Evolutionary conservation across 2,113 vertebrate genomes (phyloP), one percentile per base, ranked within the genome.

Genomic region (Taxidea taxus): DNA sequence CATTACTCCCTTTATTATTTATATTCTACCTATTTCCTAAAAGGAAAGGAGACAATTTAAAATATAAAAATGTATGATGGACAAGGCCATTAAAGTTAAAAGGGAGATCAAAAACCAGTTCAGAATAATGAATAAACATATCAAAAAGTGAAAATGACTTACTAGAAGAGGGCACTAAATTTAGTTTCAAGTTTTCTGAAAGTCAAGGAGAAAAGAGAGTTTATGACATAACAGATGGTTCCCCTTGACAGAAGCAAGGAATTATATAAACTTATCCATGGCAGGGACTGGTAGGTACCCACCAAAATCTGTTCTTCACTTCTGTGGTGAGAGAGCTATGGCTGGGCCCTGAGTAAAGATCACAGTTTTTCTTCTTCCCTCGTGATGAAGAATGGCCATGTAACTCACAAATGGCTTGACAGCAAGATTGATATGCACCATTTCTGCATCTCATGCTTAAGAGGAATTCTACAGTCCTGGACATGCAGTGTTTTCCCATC

Each of bases 101-200:
- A 78, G 7, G 44, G 39, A 93, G 37, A 62, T 90, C 74, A 97
- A 94, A 97, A 97, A 21, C 0, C 16, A 44, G 37, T 31, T 70
- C 64, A 94, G 15, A 62, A 10, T 89, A 96, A 91, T 96, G 77
- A 96, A 93, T 94, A 96, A 96, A 94, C 64, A 78, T 74, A 37
- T 44, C 39, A 70, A 91, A 96, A 75, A 86, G 11, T 56, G 29
- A 97, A 97, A 96, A 78, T 75, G 15, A 94, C 31, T 89, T 95
- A 66, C 66, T 86, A n/a, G 74, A 91, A 91, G 11, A 96, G 54
- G 12, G 8, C 42, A 90, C n/a, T 91, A 87, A 95, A 95, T 95
- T 96, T 96, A 96, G 21, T 83, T 89, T 93, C 14, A 56, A 91
- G 21, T 25, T 77, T 78, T 81, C 74, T 60, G 47, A 75, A 90